A percentile compares a stretch with the other conserved stretches of the same genome.
Conservation (phyloP, 1,140 invertebrate genomes). For the Wiebesia pumilae region DNA sequence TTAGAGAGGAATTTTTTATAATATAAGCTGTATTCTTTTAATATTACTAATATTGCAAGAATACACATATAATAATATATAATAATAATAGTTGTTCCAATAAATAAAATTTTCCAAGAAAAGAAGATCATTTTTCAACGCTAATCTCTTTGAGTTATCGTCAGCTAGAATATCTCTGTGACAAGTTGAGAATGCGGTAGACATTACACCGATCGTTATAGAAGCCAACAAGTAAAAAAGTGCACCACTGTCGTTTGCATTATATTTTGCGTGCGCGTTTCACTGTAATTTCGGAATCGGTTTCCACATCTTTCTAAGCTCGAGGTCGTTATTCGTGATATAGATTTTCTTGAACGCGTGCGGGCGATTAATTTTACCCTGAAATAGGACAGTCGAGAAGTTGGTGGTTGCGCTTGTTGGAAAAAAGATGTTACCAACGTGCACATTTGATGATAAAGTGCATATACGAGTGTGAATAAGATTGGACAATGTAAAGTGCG, state of each 20-base stretch:
- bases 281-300: neutral
- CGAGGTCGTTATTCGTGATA: neutral
- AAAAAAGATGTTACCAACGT: neutral
- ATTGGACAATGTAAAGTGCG: neutral
- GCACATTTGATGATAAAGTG: neutral
- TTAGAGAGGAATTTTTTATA: too few relatives aligned
- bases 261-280: neutral
- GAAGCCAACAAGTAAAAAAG: neutral
- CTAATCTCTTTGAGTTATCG: neutral
- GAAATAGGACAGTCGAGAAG: neutral
- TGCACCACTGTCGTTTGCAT: neutral
- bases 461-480: neutral
- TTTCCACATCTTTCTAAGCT: neutral
- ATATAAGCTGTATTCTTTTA: too few relatives aligned
- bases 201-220: neutral
- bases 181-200: neutral
- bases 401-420: neutral
- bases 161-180: neutral
- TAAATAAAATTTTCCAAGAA: neutral
- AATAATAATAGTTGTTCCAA: too few relatives aligned
- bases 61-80: too few relatives aligned
- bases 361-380: neutral
- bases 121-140: neutral
- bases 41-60: too few relatives aligned
- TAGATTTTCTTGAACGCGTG: neutral